Evolutionary conservation across 1,140 invertebrate genomes (phyloP).

Genomic region (Bombyx mandarina): DNA sequence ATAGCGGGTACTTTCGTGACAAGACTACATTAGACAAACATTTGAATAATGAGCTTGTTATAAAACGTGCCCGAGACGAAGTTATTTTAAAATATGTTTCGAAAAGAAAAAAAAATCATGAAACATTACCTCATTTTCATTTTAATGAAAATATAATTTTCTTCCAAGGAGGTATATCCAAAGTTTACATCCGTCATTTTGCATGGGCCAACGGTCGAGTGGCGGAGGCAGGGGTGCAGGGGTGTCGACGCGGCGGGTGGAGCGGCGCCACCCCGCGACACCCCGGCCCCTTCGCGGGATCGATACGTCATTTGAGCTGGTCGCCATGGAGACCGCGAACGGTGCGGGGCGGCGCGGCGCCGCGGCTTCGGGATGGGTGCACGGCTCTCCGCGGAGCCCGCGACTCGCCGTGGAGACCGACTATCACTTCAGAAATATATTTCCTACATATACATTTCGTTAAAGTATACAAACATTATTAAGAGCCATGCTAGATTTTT

Average conservation of each 20-base stretch:
- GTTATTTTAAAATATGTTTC: conserved; percentile 15
- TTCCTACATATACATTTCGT: background rate
- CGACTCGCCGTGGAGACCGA: conserved; percentile 26
- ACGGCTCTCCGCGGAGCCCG: conserved; percentile 46
- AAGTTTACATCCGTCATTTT: conserved; percentile 71
- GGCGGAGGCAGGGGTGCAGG: conserved; percentile 49
- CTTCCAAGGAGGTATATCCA: conserved; percentile 69
- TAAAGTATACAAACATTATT: conserved; percentile 3
- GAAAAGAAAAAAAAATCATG: conserved; percentile 42
- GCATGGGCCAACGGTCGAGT: conserved; percentile 68
- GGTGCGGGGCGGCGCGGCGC: conserved; percentile 51
- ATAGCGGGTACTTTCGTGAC: too few relatives aligned
- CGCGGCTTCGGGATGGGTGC: conserved; percentile 55
- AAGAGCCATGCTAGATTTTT: background rate
- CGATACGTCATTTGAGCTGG: conserved; percentile 70
- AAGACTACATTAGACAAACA: too few relatives aligned
- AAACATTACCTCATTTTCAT: conserved; percentile 65
- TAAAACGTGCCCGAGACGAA: background rate
- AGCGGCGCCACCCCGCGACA: conserved; percentile 57
- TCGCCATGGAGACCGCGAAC: conserved; percentile 68
- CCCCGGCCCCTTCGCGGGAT: conserved; percentile 59
- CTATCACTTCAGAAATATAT: conserved; percentile 4
- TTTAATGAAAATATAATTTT: conserved; percentile 71
- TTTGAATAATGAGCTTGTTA: too few relatives aligned
- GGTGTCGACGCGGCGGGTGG: conserved; percentile 51